These are phyloP conservation scores for Telmatochromis brachygnathus DNA, from an alignment of 2,113 vertebrate species.

Conservation along the genomic window DNA sequence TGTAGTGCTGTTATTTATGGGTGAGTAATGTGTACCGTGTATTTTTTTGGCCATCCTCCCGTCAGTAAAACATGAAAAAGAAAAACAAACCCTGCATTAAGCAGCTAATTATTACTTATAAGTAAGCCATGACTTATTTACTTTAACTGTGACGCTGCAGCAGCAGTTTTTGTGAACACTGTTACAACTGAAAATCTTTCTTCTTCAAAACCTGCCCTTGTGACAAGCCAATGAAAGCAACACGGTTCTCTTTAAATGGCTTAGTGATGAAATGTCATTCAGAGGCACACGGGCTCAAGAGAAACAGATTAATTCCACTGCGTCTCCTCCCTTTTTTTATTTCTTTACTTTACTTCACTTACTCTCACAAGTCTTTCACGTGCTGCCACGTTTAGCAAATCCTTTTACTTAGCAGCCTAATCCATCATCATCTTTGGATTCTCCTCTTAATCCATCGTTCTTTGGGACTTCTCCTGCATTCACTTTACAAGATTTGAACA, in stretches of 20 bases:
- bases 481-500: not conserved
- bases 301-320: slow-evolving; percentile 40
- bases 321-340: not conserved
- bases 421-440: not conserved
- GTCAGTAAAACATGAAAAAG: not conserved
- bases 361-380: not conserved
- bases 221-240: slow-evolving; percentile 26
- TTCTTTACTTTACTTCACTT: not conserved
- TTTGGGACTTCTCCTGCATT: not conserved
- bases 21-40: not conserved
- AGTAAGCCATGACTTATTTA: not conserved
- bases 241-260: slow-evolving; percentile 10
- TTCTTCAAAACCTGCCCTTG: not conserved
- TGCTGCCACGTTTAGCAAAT: not conserved
- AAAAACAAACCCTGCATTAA: not conserved
- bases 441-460: not conserved
- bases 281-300: not conserved
- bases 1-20: not conserved
- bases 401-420: not conserved
- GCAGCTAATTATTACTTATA: not conserved
- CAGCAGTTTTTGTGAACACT: not conserved
- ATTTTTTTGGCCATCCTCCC: not conserved
- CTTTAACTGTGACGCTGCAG: not conserved
- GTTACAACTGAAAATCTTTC: not conserved
- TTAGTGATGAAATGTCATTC: slow-evolving; percentile 35